Evolutionary conservation across 2,113 vertebrate species (phyloP).

Genomic region (Pedetes capensis): DNA sequence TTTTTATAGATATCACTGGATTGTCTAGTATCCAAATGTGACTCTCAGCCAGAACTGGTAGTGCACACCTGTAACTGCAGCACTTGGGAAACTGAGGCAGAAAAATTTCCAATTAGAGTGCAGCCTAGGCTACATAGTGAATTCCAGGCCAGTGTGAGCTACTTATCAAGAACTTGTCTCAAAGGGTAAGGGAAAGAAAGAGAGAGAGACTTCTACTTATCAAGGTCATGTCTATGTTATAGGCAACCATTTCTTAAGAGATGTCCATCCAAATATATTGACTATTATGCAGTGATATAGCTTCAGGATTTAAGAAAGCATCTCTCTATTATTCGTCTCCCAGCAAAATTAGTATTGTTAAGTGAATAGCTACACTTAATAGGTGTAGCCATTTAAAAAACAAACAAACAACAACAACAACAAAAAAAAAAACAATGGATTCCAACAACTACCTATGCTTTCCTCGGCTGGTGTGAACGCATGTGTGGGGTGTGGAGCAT

Average conservation of each 20-base stretch:
- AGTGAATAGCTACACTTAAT: not conserved
- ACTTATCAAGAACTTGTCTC: not conserved
- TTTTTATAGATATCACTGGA: not conserved
- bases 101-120: no score
- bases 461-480: not conserved
- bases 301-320: not conserved
- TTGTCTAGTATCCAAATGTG: slow-evolving; percentile 2
- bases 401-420: no score
- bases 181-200: no score
- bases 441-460: not conserved
- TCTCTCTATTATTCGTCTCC: not conserved
- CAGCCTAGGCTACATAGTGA: no score
- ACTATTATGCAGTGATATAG: not conserved
- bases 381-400: not conserved
- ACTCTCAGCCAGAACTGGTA: not conserved
- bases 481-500: not conserved
- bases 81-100: not conserved
- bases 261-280: not conserved
- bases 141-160: not conserved
- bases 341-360: slow-evolving; percentile 1
- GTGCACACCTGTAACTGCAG: not conserved
- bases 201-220: not conserved
- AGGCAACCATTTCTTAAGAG: not conserved
- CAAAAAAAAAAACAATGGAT: not conserved
- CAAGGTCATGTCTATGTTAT: not conserved